A percentile compares a stretch with the other conserved stretches of the same genome.
These are phyloP conservation scores for Pica pica DNA, from an alignment of 2,113 vertebrate species.

Conservation along the genomic window DNA sequence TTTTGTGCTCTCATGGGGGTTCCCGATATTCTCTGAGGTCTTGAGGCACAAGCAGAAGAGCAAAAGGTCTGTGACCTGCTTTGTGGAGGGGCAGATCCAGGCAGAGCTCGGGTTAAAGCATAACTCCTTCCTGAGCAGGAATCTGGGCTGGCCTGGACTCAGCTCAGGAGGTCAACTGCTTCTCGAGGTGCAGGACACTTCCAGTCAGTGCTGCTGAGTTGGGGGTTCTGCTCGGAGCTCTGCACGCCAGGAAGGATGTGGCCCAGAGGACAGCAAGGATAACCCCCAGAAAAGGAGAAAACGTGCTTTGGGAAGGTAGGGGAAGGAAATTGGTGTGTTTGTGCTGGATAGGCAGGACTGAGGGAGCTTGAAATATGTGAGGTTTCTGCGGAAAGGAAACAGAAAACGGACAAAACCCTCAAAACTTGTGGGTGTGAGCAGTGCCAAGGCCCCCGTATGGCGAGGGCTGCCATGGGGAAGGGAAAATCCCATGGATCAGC, in stretches of 20 bases:
- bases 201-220: neutral
- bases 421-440: neutral
- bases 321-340: neutral
- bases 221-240: neutral
- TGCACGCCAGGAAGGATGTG: neutral
- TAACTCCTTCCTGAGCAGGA: neutral
- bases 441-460: rapidly evolving
- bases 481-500: neutral
- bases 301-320: neutral
- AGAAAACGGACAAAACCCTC: neutral
- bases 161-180: neutral
- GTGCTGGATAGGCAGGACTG: neutral
- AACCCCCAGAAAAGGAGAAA: neutral
- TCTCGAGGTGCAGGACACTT: neutral
- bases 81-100: rapidly evolving
- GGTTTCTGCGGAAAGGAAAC: neutral
- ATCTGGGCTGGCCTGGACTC: neutral
- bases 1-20: neutral
- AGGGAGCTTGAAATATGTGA: neutral
- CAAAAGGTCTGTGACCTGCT: neutral
- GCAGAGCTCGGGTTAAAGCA: neutral
- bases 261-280: neutral
- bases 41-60: neutral
- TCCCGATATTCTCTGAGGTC: neutral
- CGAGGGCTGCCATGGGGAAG: neutral